A percentile compares a stretch with the other conserved stretches of the same genome.
Conservation (phyloP, 2,113 vertebrate species). For the Halichoerus grypus region DNA sequence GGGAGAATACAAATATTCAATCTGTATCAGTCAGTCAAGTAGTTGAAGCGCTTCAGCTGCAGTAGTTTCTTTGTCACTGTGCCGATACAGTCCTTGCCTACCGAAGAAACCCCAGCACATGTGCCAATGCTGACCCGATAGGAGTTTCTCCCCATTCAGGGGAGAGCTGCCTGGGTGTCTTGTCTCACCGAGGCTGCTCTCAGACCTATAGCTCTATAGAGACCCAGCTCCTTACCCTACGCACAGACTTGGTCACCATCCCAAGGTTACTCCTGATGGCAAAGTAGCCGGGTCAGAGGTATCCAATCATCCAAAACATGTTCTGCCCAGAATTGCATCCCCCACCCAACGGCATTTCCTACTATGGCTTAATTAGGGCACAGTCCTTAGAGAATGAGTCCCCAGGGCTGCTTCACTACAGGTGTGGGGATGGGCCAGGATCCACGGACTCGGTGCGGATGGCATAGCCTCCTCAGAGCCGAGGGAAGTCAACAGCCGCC, state of each 20-base stretch:
- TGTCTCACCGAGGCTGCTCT: neutral
- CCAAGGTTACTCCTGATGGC: neutral
- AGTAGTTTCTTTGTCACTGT: too few relatives aligned
- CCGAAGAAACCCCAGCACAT: neutral
- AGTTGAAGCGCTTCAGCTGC: fast-evolving
- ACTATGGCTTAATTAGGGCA: neutral
- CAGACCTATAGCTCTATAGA: neutral
- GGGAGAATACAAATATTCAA: neutral
- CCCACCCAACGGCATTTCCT: neutral
- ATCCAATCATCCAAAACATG: neutral
- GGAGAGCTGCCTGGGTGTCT: neutral
- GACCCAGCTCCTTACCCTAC: neutral
- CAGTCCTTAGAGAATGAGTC: neutral
- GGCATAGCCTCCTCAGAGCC: neutral
- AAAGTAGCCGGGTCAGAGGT: neutral
- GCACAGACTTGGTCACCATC: neutral
- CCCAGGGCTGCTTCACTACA: too few relatives aligned
- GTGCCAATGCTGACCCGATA: neutral
- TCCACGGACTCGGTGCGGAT: neutral
- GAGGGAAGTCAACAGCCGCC: neutral
- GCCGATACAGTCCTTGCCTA: fast-evolving
- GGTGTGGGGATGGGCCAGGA: neutral
- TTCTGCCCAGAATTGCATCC: neutral
- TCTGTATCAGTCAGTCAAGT: neutral
- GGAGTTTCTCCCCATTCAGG: neutral